Evolutionary conservation across 1,140 invertebrate genomes (phyloP).

Genomic region (Ptiloglossa arizonensis): DNA sequence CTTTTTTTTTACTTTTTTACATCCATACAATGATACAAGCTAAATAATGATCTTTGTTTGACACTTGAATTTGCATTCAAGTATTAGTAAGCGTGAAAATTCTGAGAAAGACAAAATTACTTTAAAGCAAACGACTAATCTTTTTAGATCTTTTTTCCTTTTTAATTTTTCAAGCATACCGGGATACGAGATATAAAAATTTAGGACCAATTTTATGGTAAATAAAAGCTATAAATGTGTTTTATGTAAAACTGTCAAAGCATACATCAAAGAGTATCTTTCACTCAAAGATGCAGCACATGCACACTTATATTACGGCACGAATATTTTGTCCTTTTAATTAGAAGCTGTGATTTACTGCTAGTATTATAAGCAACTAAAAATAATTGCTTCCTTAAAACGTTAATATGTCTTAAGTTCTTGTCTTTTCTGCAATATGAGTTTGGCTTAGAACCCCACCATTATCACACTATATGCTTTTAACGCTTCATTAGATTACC

Average conservation of each 20-base stretch:
- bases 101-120: slow-evolving; percentile 37
- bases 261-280: neutral
- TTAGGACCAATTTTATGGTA: slow-evolving; percentile 4
- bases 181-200: slow-evolving; percentile 1
- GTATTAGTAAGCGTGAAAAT: slow-evolving; percentile 40
- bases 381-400: slow-evolving; percentile 42
- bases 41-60: slow-evolving; percentile 20
- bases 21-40: slow-evolving; percentile 43
- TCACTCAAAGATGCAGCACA: neutral
- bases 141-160: neutral
- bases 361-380: neutral
- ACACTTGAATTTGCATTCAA: slow-evolving; percentile 19
- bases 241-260: slow-evolving; percentile 6
- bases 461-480: slow-evolving; percentile 38
- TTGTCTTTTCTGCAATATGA: slow-evolving; percentile 11
- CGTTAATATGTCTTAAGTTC: slow-evolving; percentile 27
- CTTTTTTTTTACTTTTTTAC: slow-evolving; percentile 41
- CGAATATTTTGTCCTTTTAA: neutral
- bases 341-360: slow-evolving; percentile 1
- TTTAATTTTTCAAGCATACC: slow-evolving; percentile 1
- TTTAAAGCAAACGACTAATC: slow-evolving; percentile 19
- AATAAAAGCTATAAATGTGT: slow-evolving; percentile 1
- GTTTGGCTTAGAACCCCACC: slow-evolving; percentile 41
- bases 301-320: neutral
- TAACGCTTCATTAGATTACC: slow-evolving; percentile 4